phyloP scores from a whole-genome alignment of 23 tunicate species.

The Styela clava region DNA sequence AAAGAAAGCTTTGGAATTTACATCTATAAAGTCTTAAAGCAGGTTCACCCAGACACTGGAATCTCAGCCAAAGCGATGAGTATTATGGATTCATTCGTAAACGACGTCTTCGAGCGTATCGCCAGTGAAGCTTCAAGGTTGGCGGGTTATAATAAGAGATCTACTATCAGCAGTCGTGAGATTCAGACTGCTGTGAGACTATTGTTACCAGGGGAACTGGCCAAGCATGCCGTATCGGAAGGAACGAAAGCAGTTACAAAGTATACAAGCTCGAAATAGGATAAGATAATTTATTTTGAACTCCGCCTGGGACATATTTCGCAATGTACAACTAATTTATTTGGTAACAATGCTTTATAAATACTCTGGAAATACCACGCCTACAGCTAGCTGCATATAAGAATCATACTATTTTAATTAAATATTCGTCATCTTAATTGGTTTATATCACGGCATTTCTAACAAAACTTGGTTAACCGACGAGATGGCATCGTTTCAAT shows the following conservation, averaged over 20 bases:
- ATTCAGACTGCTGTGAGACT: constrained; percentile 35
- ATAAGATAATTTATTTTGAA: no score
- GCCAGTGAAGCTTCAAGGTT: constrained; percentile 24
- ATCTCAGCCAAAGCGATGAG: constrained; percentile 35
- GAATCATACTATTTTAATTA: no score
- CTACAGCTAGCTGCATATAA: no score
- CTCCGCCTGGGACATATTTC: no score
- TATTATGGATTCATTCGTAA: constrained; percentile 34
- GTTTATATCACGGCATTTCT: no score
- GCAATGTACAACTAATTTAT: no score
- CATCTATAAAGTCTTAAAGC: constrained; percentile 20
- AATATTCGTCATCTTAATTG: no score
- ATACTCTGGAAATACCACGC: no score
- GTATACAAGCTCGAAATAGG: constrained; percentile 23
- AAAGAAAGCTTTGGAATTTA: constrained; percentile 23
- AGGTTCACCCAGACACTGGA: constrained; percentile 40
- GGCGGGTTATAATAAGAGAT: constrained; percentile 29
- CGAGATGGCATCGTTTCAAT: no score
- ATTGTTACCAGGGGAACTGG: constrained; percentile 29
- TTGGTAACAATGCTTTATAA: no score
- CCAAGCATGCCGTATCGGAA: constrained; percentile 32
- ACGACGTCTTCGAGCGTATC: constrained; percentile 32
- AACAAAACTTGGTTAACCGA: no score
- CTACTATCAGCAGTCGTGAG: constrained; percentile 30
- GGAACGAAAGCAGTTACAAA: constrained; percentile 33